A percentile compares a stretch with the other conserved stretches of the same genome.
Evolutionary conservation across 2,888 invertebrate species (phyloP).

Genomic region (Geotrupes spiniger): DNA sequence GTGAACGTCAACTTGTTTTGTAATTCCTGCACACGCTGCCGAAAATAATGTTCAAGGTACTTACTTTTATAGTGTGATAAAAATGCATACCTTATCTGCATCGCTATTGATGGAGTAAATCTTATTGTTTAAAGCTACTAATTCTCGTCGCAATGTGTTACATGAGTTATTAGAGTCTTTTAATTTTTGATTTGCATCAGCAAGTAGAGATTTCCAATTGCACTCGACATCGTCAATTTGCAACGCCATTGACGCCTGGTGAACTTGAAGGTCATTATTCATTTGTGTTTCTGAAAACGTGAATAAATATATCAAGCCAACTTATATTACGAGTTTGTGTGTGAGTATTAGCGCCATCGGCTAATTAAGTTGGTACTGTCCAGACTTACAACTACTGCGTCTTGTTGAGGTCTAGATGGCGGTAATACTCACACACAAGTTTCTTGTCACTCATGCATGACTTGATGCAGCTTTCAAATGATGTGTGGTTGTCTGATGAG

Average conservation of each 20-base stretch:
- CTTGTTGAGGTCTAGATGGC: too few relatives aligned
- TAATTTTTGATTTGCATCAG: constrained; percentile 24
- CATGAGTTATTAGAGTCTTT: constrained; percentile 21
- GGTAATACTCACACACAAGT: too few relatives aligned
- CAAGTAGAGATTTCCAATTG: constrained; percentile 20
- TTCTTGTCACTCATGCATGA: too few relatives aligned
- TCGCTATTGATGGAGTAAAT: constrained; percentile 6
- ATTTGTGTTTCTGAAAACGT: constrained; percentile 20
- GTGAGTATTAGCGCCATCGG: too few relatives aligned
- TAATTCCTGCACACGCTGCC: constrained; percentile 14
- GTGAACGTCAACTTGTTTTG: constrained; percentile 5
- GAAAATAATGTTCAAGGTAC: too few relatives aligned
- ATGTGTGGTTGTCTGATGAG: too few relatives aligned
- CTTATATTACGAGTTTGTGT: too few relatives aligned
- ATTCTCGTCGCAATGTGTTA: constrained; percentile 20
- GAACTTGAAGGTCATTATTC: constrained; percentile 21
- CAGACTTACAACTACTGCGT: too few relatives aligned
- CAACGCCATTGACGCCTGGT: constrained; percentile 21
- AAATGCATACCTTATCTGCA: constrained; percentile 12
- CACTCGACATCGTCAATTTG: constrained; percentile 25
- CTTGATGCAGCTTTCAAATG: too few relatives aligned
- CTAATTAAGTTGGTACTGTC: too few relatives aligned
- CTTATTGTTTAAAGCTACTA: constrained; percentile 13
- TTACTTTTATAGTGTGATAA: too few relatives aligned
- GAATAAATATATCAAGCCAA: too few relatives aligned